phyloP scores from a whole-genome alignment of 2,113 vertebrate species.

The Taurulus bubalis region DNA sequence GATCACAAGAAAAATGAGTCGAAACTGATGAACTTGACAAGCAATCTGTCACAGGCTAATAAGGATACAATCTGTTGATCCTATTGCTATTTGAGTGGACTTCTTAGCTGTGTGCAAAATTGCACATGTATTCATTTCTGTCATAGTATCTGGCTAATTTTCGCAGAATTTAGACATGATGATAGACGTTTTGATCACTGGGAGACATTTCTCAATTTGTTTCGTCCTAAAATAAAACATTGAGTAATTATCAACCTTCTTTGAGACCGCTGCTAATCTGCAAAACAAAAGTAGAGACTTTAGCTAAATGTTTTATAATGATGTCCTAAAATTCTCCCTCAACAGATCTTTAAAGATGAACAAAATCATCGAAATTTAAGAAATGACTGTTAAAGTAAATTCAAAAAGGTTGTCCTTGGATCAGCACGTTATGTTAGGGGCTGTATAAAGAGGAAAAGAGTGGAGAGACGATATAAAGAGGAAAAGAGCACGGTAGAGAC shows the following conservation, averaged over 20 bases:
- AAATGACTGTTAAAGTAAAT: slow-evolving; percentile 14
- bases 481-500: background rate
- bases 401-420: slow-evolving; percentile 38
- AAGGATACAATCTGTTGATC: background rate
- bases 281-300: background rate
- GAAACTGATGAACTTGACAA: slow-evolving; percentile 17
- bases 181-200: background rate
- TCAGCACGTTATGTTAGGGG: slow-evolving; percentile 5
- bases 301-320: background rate
- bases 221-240: background rate
- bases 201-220: background rate
- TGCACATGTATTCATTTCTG: background rate
- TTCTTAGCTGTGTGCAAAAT: background rate
- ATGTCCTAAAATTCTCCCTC: background rate
- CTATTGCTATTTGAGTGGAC: slow-evolving; percentile 14
- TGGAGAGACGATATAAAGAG: background rate
- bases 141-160: background rate
- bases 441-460: slow-evolving; percentile 2
- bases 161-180: slow-evolving; percentile 1
- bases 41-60: background rate
- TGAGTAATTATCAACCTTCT: background rate
- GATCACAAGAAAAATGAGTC: slow-evolving; percentile 8
- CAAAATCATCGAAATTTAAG: slow-evolving; percentile 12
- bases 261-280: background rate
- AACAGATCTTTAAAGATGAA: background rate